Evolutionary conservation across 2,888 invertebrate genomes (phyloP).

Genomic region (Eupithecia abbreviata): DNA sequence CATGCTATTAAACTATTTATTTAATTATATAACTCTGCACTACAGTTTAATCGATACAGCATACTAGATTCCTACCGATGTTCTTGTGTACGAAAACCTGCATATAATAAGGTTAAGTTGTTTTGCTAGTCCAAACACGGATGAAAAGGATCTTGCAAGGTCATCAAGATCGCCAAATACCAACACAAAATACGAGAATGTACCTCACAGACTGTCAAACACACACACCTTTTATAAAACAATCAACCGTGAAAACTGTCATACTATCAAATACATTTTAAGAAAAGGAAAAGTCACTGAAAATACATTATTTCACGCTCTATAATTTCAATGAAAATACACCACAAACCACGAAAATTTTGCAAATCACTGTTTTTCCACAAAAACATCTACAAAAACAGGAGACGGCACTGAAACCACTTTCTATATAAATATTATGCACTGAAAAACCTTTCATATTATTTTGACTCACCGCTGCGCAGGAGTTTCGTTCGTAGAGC

Average conservation of each 20-base stretch:
- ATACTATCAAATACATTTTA: background rate
- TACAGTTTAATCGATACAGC: background rate
- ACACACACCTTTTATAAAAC: background rate
- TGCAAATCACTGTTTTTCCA: background rate
- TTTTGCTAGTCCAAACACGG: constrained; percentile 19
- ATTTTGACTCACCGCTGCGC: constrained; percentile 70
- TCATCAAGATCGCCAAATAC: constrained; percentile 2
- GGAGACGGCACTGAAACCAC: background rate
- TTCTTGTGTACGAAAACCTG: background rate
- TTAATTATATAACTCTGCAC: background rate
- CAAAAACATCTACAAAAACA: background rate
- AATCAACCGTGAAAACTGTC: background rate
- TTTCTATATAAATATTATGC: background rate
- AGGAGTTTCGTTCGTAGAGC: constrained; percentile 76
- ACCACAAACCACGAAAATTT: background rate
- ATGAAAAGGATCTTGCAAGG: constrained; percentile 31
- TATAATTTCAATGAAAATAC: background rate
- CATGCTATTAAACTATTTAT: background rate
- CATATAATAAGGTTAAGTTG: constrained; percentile 6
- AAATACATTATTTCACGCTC: background rate
- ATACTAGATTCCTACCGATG: background rate
- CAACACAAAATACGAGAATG: background rate
- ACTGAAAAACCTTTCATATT: background rate
- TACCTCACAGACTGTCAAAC: background rate
- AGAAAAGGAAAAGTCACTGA: background rate